Evolutionary conservation across 2,113 vertebrate species (phyloP).

Genomic region (Datnioides undecimradiatus): DNA sequence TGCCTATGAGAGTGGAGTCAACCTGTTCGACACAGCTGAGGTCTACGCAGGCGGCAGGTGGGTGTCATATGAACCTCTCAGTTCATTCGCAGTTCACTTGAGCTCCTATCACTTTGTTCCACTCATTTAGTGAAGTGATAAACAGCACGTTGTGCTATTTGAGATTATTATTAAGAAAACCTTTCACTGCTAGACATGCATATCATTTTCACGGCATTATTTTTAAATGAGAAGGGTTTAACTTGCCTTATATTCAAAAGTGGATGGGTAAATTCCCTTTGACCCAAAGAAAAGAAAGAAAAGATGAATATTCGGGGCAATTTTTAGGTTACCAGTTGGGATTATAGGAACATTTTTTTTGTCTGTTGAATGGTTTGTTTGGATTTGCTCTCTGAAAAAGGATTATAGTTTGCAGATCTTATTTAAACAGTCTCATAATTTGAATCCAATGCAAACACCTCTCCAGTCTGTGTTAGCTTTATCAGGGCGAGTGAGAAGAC

Average conservation of each 20-base stretch:
- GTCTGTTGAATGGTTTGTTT: too few species aligned
- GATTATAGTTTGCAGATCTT: background rate
- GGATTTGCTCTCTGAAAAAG: too few species aligned
- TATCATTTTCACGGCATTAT: too few species aligned
- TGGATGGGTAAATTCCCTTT: background rate
- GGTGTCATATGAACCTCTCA: constrained; percentile 52
- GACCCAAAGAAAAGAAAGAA: background rate
- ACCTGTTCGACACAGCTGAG: constrained; percentile 97
- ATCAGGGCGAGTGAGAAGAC: background rate
- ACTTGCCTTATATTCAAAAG: background rate
- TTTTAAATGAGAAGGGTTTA: too few species aligned
- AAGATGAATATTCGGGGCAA: background rate
- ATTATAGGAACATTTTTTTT: background rate
- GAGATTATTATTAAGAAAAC: background rate
- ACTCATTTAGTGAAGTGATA: background rate
- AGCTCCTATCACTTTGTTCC: background rate
- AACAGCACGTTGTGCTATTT: background rate
- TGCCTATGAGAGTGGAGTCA: constrained; percentile 96
- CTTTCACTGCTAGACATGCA: background rate
- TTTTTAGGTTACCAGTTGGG: background rate
- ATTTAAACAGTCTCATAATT: background rate
- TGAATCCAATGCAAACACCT: constrained; percentile 19
- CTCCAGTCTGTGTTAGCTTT: background rate
- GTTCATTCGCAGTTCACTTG: background rate
- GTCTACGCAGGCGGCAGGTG: constrained; percentile 97